These are phyloP conservation scores for Peromyscus aztecus DNA, from an alignment of 2,797 vertebrate genomes.

Conservation along the genomic window DNA sequence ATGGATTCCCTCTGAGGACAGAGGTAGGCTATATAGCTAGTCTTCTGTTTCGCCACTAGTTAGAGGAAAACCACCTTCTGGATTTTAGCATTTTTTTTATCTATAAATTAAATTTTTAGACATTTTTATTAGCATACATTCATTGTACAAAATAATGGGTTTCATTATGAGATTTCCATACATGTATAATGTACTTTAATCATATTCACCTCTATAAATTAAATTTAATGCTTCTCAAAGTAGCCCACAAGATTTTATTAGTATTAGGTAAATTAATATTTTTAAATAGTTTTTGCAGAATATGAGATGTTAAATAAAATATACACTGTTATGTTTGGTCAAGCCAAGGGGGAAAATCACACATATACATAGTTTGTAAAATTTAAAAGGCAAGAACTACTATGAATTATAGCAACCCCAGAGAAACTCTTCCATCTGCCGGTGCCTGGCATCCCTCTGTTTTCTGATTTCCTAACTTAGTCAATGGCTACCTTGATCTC, in stretches of 20 bases:
- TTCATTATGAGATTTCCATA: slow-evolving; percentile 44
- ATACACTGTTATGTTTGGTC: not conserved
- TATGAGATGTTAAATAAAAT: slow-evolving; percentile 53
- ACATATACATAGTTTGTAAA: not conserved
- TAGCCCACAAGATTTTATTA: slow-evolving; percentile 27
- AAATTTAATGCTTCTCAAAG: slow-evolving; percentile 12
- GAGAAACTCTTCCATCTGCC: not conserved
- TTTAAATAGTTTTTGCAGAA: slow-evolving; percentile 54
- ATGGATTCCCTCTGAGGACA: not conserved
- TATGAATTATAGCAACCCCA: slow-evolving; percentile 14
- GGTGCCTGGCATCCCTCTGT: not conserved
- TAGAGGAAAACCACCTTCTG: slow-evolving; percentile 30
- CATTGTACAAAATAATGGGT: slow-evolving; percentile 32
- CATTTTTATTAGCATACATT: slow-evolving; percentile 48
- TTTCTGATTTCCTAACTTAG: slow-evolving; percentile 39
- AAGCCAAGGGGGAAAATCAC: slow-evolving; percentile 1
- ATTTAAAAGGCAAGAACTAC: not conserved
- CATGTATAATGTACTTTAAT: slow-evolving; percentile 2
- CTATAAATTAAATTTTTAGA: slow-evolving; percentile 44
- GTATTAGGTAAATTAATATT: slow-evolving; percentile 54
- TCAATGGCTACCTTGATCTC: not conserved
- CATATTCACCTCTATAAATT: slow-evolving; percentile 57
- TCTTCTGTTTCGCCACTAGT: not conserved
- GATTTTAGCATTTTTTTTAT: not conserved
- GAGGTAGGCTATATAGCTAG: not conserved